Base-by-base conservation (phyloP, 1,140 invertebrate species). In the Samia ricini region DNA sequence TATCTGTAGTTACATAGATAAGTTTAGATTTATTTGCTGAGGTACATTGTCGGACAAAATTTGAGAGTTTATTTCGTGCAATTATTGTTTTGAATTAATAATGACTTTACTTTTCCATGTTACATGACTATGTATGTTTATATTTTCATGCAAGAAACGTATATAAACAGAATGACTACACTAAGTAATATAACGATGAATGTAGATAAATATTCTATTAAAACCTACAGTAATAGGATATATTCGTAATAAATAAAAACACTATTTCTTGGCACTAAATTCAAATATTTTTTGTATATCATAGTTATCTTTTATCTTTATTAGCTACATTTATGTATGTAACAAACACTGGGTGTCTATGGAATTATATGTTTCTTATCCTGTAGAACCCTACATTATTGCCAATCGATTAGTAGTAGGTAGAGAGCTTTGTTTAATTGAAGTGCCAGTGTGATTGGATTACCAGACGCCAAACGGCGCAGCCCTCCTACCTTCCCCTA, bases 371-470 rank as follows among this genome's bases (percentile, higher is more conserved):
- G 26, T 66, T 69, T 66, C 64, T 66, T 51, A 75, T 74, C 71
- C 71, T 62, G 64, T 69, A 70, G 69, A 67, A 81, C 71, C 71
- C 73, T 68, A 77, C 77, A 79, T 81, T 83, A 79, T 77, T 64
- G 78, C 61, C 74, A 69, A 77, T 83, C 77, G 75, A 83, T 83
- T 80, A 85, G 70, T 75, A 74, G 70, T 78, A 76, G 67, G 63
- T 70, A 68, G 65, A 69, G 66, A 71, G 78, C 69, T 79, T 76
- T 76, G 70, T 74, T 76, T 84, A 83, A 86, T 86, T 79, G 72
- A 75, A 84, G 75, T 81, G 79, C 68, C 76, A 66, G 72, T 58
- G 61, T 83, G 79, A 85, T 85, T 80, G 72, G 76, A 79, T 83
- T 79, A 77, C 64, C 71, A 66, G 61, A 71, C 71, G 66, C 60